Evolutionary conservation across 1,140 invertebrate species (phyloP).

Genomic region (Lepidurus apus): DNA sequence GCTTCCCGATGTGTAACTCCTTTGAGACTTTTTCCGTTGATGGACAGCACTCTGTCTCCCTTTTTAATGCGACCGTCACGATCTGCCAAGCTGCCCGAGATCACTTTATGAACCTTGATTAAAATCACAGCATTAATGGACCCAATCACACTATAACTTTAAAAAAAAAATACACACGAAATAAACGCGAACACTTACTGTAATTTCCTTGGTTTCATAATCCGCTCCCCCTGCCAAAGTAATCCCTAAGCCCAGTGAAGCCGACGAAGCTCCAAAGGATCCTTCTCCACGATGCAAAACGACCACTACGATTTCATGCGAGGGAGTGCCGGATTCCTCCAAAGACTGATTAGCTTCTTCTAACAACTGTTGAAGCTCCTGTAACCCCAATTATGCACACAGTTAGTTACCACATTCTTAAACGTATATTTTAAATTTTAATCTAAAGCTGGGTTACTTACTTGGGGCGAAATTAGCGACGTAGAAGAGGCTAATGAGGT

Average conservation of each 20-base stretch:
- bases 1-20: constrained; percentile 78
- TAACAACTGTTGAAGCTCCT: constrained; percentile 58
- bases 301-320: constrained; percentile 55
- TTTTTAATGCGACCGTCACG: constrained; percentile 76
- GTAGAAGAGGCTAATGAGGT: constrained; percentile 58
- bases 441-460: constrained; percentile 38
- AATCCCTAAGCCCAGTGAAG: constrained; percentile 63
- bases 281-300: constrained; percentile 53
- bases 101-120: constrained; percentile 73
- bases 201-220: constrained; percentile 85
- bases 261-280: constrained; percentile 51
- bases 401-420: not conserved
- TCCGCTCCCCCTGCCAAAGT: constrained; percentile 80
- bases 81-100: constrained; percentile 75
- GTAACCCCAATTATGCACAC: not conserved
- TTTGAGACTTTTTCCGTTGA: constrained; percentile 76
- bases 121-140: constrained; percentile 24
- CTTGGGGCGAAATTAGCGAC: constrained; percentile 58
- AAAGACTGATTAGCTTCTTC: constrained; percentile 57
- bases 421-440: not conserved
- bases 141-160: constrained; percentile 1
- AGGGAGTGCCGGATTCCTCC: constrained; percentile 50
- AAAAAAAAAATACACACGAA: constrained; percentile 22
- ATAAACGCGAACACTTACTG: constrained; percentile 52
- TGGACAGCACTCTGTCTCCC: constrained; percentile 79